Conservation (phyloP, 2,797 vertebrate genomes). For the Buphagus erythrorhynchus region DNA sequence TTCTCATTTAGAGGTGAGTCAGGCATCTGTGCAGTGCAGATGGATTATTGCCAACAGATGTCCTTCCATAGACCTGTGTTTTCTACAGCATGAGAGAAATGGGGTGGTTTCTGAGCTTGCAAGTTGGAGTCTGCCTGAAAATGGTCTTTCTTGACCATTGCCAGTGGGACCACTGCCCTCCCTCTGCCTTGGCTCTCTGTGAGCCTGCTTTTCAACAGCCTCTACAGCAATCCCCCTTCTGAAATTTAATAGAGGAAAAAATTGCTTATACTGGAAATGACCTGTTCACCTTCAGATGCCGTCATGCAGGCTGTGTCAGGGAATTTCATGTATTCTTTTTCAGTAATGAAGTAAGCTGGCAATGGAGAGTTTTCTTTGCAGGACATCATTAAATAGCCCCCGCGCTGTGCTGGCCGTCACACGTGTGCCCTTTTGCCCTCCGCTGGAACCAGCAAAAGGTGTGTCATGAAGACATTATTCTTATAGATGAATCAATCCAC, state of each 20-base stretch:
- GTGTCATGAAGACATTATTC: neutral
- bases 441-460: neutral
- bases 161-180: neutral
- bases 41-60: neutral
- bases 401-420: fast-evolving
- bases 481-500: neutral
- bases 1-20: neutral
- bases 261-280: neutral
- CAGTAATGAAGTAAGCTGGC: neutral
- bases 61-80: neutral
- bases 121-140: neutral
- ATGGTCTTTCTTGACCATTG: neutral
- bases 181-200: neutral
- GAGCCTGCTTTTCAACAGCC: neutral
- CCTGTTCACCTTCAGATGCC: neutral
- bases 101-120: neutral
- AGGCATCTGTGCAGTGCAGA: neutral
- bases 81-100: neutral
- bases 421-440: neutral
- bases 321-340: neutral
- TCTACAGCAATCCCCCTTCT: neutral
- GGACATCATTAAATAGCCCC: neutral
- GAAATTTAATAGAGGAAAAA: neutral
- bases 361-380: neutral
- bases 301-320: neutral